Base-by-base conservation (phyloP, 2,113 vertebrate species). In the Pipa parva region DNA sequence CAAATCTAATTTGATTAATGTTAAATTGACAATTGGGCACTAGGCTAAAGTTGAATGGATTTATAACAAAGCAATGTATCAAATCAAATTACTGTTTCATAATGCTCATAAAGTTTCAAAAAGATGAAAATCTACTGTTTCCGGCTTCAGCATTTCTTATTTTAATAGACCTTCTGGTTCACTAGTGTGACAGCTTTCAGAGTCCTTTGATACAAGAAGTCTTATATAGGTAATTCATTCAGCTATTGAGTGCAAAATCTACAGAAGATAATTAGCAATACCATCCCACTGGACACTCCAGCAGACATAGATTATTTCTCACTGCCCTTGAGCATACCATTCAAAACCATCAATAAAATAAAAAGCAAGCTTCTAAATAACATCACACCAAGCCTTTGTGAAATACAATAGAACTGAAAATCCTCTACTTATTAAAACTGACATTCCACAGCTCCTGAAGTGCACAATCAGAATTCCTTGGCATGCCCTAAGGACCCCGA, bases 251-350 rank as follows among this genome's bases (percentile, higher is more conserved):
- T 48, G 52, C 59, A 61, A 46, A 69, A 69, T 61, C 57, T 54
- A 54, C 57, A 51, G 48, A 69, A 69, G 66, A 69, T 69, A 69
- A 69, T 69, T 61, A 69, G 66, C 36, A 52, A 49, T 42, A 54
- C 48, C 57, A 29, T 69, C 66, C 66, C 66, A 60, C 50, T 54
- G 66, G 66, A 69, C 57, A 45, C 31, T 54, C 48, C 48, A 42
- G 57, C 66, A 61, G 57, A 45, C 57, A 69, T 69, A 48, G 57
- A 69, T 69, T 67, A 36, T 59, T 60, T 69, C 42, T 33, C 12
- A 54, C 57, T 60, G 36, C 26, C 48, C 66, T 59, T 61, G 36
- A 54, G 66, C 24, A 54, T 22, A 45, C 24, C 57, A 61, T 69
- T 69, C 66, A 54, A 54, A 45, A 61, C 33, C 49, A 69, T 69